These are phyloP conservation scores for Hipposideros armiger DNA, from an alignment of 2,113 vertebrate species.

Conservation along the genomic window DNA sequence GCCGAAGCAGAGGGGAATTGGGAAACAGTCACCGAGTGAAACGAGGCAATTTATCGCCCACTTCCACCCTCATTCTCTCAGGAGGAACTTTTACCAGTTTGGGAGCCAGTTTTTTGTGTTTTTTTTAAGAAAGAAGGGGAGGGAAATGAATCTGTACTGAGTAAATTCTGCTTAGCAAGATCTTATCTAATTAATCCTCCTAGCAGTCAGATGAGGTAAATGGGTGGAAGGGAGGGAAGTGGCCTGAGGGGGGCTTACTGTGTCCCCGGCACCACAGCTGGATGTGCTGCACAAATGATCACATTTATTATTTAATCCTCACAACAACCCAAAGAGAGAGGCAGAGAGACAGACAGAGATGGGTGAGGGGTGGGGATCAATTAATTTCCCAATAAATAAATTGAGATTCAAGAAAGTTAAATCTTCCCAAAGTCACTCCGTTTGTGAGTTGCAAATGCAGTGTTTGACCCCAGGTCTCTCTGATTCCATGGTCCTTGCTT, in stretches of 20 bases:
- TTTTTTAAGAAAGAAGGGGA: neutral
- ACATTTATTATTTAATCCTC: neutral
- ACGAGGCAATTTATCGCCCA: neutral
- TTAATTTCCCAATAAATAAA: neutral
- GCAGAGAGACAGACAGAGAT: neutral
- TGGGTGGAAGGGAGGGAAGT: neutral
- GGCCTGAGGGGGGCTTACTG: neutral
- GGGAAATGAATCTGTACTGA: neutral
- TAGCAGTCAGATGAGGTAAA: neutral
- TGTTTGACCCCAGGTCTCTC: neutral
- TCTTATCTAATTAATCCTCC: neutral
- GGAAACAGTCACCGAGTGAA: neutral
- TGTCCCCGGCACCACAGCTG: neutral
- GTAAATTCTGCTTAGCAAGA: neutral
- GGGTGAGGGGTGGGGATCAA: neutral
- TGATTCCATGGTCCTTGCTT: neutral
- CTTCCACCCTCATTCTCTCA: neutral
- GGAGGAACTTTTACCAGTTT: neutral
- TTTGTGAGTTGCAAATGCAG: neutral
- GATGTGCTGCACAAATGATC: neutral
- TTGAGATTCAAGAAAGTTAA: neutral
- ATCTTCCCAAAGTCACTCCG: neutral
- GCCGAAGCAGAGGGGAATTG: neutral
- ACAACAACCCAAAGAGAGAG: neutral
- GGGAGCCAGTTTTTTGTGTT: neutral